Evolutionary conservation across 2,113 vertebrate genomes (phyloP), one percentile per base, ranked within the genome.

Genomic region (Hucho hucho): DNA sequence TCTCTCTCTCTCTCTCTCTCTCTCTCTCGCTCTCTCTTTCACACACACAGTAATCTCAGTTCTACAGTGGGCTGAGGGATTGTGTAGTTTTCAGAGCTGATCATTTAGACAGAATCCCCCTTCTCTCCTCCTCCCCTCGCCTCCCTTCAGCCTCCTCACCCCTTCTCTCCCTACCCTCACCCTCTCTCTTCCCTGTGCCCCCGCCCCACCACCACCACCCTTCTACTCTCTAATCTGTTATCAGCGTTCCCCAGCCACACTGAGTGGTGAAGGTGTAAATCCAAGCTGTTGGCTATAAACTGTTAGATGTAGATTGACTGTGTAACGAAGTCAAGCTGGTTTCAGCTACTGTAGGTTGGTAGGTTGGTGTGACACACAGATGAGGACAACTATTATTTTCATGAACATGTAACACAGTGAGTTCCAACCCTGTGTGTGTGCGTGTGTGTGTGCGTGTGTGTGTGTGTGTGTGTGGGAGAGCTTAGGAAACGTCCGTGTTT

Each of bases 391-490:
- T 37, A 37, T 37, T 37, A 37, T 37, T 37, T 37, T 37, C 6
- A 7, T 37, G 6, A 37, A 7, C 32, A 37, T 9, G 32, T 37
- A 37, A 37, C 32, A 37, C 32, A 37, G 32, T 9, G 6, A 9
- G 7, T 37, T 37, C 32, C 32, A 37, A 37, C 6, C 32, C 32
- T 37, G 58, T 59, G 58, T 59, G 58, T 59, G 56, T 59, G 56
- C n/a, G 56, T 58, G 56, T 58, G 77, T 76, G 71, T 75, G 76
- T 81, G 74, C 79, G 49, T 64, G 78, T 71, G 74, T 79, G 79
- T 22, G 66, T 43, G 66, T 49, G 18, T 28, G 37, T 53, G 25
- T 32, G 24, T 72, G n/a, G n/a, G n/a, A n/a, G n/a, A n/a, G n/a
- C n/a, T n/a, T n/a, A n/a, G n/a, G n/a, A n/a, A n/a, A n/a, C n/a